Percentiles rank a stretch among this genome's conserved stretches.
phyloP scores from a whole-genome alignment of 2,797 vertebrate genomes.

The Intellagama lesueurii region DNA sequence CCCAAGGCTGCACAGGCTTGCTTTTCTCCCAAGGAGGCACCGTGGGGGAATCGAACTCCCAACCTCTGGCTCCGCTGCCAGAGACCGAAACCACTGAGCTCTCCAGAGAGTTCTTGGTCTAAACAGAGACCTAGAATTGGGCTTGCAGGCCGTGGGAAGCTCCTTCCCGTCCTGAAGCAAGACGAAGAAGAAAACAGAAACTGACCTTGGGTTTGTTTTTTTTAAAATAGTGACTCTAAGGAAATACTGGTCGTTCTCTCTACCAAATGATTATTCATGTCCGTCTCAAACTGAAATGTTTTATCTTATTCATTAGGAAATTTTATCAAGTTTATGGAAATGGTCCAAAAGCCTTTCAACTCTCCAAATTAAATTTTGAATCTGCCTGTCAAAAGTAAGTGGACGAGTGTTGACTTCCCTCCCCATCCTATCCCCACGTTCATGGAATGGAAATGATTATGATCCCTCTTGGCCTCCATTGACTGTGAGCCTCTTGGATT shows the following conservation, averaged over 20 bases:
- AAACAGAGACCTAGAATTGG: neutral
- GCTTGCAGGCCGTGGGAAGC: neutral
- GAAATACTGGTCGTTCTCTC: fast-evolving
- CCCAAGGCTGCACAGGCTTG: no score
- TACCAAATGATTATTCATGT: neutral
- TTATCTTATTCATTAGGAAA: slow-evolving; percentile 77
- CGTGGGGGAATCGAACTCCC: no score
- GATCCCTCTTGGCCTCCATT: neutral
- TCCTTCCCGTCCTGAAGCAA: neutral
- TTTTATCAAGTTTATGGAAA: slow-evolving; percentile 86
- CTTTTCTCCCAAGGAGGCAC: no score
- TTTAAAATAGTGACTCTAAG: fast-evolving
- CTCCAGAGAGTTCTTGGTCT: neutral
- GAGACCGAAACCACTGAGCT: no score
- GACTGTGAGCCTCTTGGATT: neutral
- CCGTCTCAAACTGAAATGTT: fast-evolving
- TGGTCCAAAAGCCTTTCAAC: slow-evolving; percentile 82
- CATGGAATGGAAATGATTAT: fast-evolving
- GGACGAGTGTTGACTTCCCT: fast-evolving
- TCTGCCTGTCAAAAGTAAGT: slow-evolving; percentile 88
- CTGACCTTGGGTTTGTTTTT: neutral
- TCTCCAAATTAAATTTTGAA: slow-evolving; percentile 81
- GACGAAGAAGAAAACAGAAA: neutral
- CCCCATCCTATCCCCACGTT: fast-evolving
- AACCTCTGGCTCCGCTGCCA: no score